These are phyloP conservation scores for Megatriorchis doriae DNA, from an alignment of 2,113 vertebrate genomes.

Conservation along the genomic window DNA sequence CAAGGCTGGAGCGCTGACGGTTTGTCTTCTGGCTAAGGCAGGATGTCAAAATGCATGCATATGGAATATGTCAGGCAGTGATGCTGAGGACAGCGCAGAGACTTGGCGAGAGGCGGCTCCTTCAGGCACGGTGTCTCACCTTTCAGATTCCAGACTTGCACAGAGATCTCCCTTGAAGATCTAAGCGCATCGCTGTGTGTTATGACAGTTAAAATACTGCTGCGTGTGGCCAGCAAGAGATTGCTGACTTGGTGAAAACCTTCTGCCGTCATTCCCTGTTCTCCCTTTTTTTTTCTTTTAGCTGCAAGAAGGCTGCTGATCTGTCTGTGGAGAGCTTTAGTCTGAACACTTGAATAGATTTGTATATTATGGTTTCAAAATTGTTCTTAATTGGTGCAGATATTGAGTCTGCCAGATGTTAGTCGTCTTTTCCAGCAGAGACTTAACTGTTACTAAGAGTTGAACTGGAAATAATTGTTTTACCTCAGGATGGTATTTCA, in stretches of 20 bases:
- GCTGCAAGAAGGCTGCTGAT: not conserved
- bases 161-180: not conserved
- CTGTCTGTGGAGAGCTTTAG: not conserved
- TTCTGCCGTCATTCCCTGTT: not conserved
- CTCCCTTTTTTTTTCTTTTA: not conserved
- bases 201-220: not conserved
- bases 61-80: rapidly evolving
- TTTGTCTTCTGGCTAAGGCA: not conserved
- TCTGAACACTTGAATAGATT: not conserved
- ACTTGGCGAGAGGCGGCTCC: not conserved
- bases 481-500: conserved; percentile 51
- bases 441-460: not conserved
- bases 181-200: not conserved
- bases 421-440: not conserved
- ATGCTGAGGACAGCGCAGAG: rapidly evolving
- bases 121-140: not conserved
- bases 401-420: conserved; percentile 30
- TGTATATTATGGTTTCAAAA: conserved; percentile 15
- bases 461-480: conserved; percentile 65
- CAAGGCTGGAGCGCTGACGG: rapidly evolving
- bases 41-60: rapidly evolving
- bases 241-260: not conserved
- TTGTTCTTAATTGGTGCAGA: conserved; percentile 15
- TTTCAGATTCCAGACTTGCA: not conserved
- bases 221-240: not conserved